Percentiles rank a stretch among this genome's conserved stretches.
phyloP scores from a whole-genome alignment of 1,140 invertebrate species.

The Danaus melanippus region DNA sequence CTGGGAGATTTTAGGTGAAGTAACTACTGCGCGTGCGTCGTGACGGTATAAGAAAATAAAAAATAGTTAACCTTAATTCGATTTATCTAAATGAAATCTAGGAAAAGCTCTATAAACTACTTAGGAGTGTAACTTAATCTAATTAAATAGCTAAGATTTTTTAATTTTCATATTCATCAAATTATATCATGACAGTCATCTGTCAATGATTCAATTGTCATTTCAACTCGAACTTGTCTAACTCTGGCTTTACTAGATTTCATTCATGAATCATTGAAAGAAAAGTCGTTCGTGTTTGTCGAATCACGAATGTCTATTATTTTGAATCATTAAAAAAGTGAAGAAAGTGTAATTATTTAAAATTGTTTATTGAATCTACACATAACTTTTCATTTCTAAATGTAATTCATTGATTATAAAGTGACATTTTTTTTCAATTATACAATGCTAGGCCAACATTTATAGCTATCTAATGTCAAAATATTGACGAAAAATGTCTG shows the following conservation, averaged over 20 bases:
- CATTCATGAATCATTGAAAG: slow-evolving; percentile 10
- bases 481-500: too few relatives aligned
- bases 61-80: slow-evolving; percentile 42
- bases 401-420: too few relatives aligned
- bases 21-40: slow-evolving; percentile 70
- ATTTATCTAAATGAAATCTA: slow-evolving; percentile 28
- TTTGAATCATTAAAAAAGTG: too few relatives aligned
- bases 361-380: too few relatives aligned
- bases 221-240: slow-evolving; percentile 3
- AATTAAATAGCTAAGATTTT: slow-evolving; percentile 39
- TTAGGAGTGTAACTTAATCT: slow-evolving; percentile 30
- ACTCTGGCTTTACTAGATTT: slow-evolving; percentile 9
- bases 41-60: slow-evolving; percentile 63
- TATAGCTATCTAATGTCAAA: too few relatives aligned
- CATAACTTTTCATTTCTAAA: too few relatives aligned
- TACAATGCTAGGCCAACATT: too few relatives aligned
- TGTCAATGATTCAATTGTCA: slow-evolving; percentile 16
- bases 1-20: slow-evolving; percentile 71
- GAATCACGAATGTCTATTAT: too few relatives aligned
- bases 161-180: slow-evolving; percentile 56
- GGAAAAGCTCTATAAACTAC: slow-evolving; percentile 29
- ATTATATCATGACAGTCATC: slow-evolving; percentile 25
- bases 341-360: too few relatives aligned
- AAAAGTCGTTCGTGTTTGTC: background rate
- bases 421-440: too few relatives aligned